These are phyloP conservation scores for Trachelus stipa DNA, from an alignment of 2,888 invertebrate genomes.

Conservation along the genomic window DNA sequence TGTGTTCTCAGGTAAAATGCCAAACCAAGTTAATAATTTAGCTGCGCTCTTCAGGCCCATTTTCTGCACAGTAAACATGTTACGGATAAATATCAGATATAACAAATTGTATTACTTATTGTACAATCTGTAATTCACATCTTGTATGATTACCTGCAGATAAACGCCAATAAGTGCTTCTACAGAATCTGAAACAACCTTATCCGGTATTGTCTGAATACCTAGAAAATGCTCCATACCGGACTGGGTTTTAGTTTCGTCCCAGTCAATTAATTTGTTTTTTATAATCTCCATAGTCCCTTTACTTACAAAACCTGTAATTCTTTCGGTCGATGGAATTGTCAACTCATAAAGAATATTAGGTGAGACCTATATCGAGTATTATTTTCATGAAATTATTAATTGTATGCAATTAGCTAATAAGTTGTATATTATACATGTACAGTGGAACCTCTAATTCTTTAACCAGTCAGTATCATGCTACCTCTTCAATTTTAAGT, in stretches of 20 bases:
- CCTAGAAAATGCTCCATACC: conserved; percentile 68
- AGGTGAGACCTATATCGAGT: conserved; percentile 63
- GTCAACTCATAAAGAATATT: conserved; percentile 68
- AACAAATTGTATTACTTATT: not conserved
- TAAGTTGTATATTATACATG: no score
- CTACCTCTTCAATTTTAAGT: no score
- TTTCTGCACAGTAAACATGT: conserved; percentile 53
- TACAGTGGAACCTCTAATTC: no score
- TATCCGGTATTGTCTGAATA: conserved; percentile 70
- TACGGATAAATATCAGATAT: not conserved
- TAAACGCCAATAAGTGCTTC: conserved; percentile 89
- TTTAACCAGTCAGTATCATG: no score
- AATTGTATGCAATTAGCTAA: not conserved
- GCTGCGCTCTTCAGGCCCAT: conserved; percentile 70
- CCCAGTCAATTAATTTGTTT: conserved; percentile 49
- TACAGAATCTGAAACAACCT: conserved; percentile 84
- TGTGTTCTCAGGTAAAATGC: conserved; percentile 70
- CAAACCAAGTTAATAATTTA: conserved; percentile 75
- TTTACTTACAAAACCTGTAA: conserved; percentile 60
- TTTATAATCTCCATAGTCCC: conserved; percentile 55
- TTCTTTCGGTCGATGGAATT: conserved; percentile 66
- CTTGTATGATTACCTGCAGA: conserved; percentile 66
- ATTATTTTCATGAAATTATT: not conserved
- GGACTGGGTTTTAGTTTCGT: conserved; percentile 62
- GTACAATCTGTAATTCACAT: not conserved